These are phyloP conservation scores for Xanthorhoe spadicearia DNA, from an alignment of 2,888 invertebrate species.

Conservation along the genomic window DNA sequence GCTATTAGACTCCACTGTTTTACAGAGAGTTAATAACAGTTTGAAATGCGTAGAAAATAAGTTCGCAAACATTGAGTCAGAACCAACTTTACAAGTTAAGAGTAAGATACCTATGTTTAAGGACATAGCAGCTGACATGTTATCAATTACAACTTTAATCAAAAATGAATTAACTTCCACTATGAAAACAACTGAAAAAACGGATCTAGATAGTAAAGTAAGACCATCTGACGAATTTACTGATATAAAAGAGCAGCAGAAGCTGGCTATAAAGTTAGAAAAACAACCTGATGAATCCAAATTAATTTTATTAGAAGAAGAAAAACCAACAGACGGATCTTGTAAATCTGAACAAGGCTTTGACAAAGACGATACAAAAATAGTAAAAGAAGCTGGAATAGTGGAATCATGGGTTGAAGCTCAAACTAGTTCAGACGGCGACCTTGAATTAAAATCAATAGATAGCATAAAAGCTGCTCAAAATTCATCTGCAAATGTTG, in stretches of 20 bases:
- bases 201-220: not conserved
- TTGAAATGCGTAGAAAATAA: slow-evolving; percentile 51
- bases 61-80: slow-evolving; percentile 56
- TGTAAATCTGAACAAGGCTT: not conserved
- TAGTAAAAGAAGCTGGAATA: not conserved
- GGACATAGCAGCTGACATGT: slow-evolving; percentile 56
- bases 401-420: not conserved
- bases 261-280: not conserved
- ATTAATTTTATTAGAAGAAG: not conserved
- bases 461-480: not conserved
- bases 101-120: slow-evolving; percentile 76
- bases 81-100: slow-evolving; percentile 68
- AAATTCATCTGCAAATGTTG: not conserved
- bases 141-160: slow-evolving; percentile 46
- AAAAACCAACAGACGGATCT: not conserved
- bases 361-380: not conserved
- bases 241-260: not conserved
- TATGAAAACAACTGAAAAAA: slow-evolving; percentile 7
- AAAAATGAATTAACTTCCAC: slow-evolving; percentile 34
- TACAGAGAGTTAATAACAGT: slow-evolving; percentile 41
- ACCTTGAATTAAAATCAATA: not conserved
- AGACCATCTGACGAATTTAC: not conserved
- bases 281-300: not conserved
- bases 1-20: slow-evolving; percentile 43
- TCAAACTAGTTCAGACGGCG: not conserved